Evolutionary conservation across 2,888 invertebrate species (phyloP), one percentile per base, ranked within the genome.

Genomic region (Amorpha juglandis): DNA sequence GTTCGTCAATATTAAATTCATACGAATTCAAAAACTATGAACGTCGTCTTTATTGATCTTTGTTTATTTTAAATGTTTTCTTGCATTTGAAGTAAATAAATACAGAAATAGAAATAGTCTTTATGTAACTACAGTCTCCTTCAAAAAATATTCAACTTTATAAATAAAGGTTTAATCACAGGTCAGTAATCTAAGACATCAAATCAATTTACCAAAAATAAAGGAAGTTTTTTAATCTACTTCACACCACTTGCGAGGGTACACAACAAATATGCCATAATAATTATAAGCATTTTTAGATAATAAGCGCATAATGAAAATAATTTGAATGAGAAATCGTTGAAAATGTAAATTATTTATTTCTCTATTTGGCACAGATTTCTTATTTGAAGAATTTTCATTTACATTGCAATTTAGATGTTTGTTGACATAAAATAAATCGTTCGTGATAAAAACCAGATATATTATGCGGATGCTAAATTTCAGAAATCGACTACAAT

Each of bases 361-460:
- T 74, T 50, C 8, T 19, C 70, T 73, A 73, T 73, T 68, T 67
- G 64, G 68, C 72, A 73, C 72, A 68, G 89, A 92, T 92, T 92
- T 92, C 91, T 89, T 85, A 83, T 93, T 92, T 91, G 91, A 91
- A 91, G 81, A 82, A 76, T 91, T 92, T 92, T 91, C 92, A 83
- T 83, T 53, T 47, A 33, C 7, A 12, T 14, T 63, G 14, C 9
- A 19, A 16, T 27, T 55, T 16, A n/a, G 19, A 6, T 45, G n/a
- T 69, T 69, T 66, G 64, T n/a, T n/a, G n/a, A n/a, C n/a, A n/a
- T n/a, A n/a, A n/a, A n/a, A n/a, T n/a, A n/a, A n/a, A n/a, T n/a
- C n/a, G n/a, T 63, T 51, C 27, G 1, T 58, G 69, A 70, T 67
- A 62, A 70, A 66, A 72, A 67, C 48, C 64, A 70, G 42, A 33